Percentiles rank a stretch among this genome's conserved stretches.
phyloP scores from a whole-genome alignment of 2,888 invertebrate species.

The Cantharis nigra region DNA sequence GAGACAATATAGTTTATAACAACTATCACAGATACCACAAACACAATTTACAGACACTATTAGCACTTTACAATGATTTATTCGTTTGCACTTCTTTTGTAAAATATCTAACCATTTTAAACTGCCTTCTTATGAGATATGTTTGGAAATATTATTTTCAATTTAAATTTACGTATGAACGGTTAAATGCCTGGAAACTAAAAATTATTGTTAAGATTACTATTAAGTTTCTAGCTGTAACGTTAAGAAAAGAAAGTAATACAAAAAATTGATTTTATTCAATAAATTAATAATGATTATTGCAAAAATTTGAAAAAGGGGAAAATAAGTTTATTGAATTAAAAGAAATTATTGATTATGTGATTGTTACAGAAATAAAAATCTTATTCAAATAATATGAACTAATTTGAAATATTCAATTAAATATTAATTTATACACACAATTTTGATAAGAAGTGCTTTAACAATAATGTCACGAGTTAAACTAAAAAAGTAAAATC shows the following conservation, averaged over 20 bases:
- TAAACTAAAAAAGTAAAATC: conserved; percentile 32
- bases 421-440: conserved; percentile 17
- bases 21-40: conserved; percentile 1
- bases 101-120: neutral
- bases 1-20: neutral
- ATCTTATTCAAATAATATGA: neutral
- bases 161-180: neutral
- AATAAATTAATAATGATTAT: conserved; percentile 3
- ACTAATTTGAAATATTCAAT: conserved; percentile 1
- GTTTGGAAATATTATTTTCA: neutral
- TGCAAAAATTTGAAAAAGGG: conserved; percentile 3
- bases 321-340: neutral
- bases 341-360: neutral
- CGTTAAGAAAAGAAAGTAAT: conserved; percentile 14
- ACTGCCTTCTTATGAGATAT: neutral
- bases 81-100: conserved; percentile 1
- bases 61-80: neutral
- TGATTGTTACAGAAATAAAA: neutral
- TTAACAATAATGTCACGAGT: conserved; percentile 38
- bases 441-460: conserved; percentile 30
- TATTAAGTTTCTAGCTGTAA: conserved; percentile 3
- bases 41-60: neutral
- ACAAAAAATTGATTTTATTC: conserved; percentile 10
- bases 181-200: neutral
- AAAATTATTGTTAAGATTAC: conserved; percentile 2